Percentiles rank a stretch among this genome's conserved stretches.
Conservation (phyloP, 2,797 vertebrate genomes). For the Sebastiscus albofasciatus region DNA sequence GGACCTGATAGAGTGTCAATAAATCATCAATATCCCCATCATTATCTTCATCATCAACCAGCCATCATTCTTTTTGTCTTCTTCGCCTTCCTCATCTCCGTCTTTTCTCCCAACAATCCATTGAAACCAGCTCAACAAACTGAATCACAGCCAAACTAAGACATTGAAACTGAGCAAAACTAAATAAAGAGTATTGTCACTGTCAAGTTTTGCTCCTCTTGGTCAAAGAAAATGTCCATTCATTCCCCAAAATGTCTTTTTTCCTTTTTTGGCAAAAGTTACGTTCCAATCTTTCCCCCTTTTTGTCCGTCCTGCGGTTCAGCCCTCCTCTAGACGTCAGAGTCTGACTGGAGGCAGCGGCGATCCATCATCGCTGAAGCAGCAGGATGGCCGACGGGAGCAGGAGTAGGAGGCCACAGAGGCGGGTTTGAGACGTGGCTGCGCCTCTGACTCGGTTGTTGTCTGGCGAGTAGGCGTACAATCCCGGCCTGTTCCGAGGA, state of each 20-base stretch:
- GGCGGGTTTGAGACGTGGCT: not conserved
- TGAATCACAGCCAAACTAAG: constrained; percentile 43
- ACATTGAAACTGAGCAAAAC: constrained; percentile 56
- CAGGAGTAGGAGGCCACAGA: constrained; percentile 47
- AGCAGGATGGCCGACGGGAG: constrained; percentile 60
- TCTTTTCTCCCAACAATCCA: constrained; percentile 32
- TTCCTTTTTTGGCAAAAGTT: constrained; percentile 64
- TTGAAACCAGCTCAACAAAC: constrained; percentile 64
- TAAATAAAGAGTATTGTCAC: constrained; percentile 46
- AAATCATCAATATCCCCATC: constrained; percentile 17
- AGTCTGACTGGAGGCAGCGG: constrained; percentile 46
- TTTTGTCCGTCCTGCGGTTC: constrained; percentile 35
- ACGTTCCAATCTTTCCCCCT: constrained; percentile 21
- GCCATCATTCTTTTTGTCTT: constrained; percentile 2
- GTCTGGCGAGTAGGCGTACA: constrained; percentile 65
- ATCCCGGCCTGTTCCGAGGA: constrained; percentile 53
- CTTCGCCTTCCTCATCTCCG: constrained; percentile 2
- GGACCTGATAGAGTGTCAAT: constrained; percentile 25
- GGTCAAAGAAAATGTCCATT: constrained; percentile 56
- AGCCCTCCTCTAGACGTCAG: constrained; percentile 27
- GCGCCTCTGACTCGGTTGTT: constrained; percentile 42
- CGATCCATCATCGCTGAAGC: constrained; percentile 77
- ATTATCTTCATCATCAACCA: constrained; percentile 10
- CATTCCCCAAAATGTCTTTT: constrained; percentile 45
- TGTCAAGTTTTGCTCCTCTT: constrained; percentile 50